Conservation (phyloP, 2,888 invertebrate species). For the Lamellibrachia satsuma region DNA sequence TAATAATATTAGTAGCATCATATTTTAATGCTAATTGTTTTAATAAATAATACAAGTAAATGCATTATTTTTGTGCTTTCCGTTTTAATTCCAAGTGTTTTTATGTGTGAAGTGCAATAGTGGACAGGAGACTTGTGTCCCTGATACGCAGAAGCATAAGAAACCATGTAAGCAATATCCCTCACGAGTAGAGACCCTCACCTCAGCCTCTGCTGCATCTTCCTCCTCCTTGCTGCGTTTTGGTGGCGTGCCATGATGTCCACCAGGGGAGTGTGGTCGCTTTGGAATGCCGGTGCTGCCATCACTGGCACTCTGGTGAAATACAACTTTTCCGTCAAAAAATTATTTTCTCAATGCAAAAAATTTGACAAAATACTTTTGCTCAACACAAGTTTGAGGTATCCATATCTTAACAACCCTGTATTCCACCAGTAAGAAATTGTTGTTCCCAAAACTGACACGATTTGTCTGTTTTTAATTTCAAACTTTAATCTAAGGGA, state of each 20-base stretch:
- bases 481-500: not conserved
- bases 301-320: not conserved
- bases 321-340: not conserved
- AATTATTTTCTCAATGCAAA: not conserved
- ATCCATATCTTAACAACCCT: not conserved
- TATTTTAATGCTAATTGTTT: no score
- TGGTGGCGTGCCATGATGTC: conserved; percentile 37
- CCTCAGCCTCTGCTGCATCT: conserved; percentile 30
- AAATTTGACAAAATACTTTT: no score
- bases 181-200: not conserved
- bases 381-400: no score
- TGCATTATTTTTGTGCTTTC: no score
- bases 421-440: not conserved
- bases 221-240: conserved; percentile 25
- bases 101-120: no score
- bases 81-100: no score
- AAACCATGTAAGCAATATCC: no score
- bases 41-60: no score
- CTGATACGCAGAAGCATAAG: no score
- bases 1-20: no score
- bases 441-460: not conserved
- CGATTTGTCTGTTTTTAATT: not conserved
- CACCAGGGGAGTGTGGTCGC: conserved; percentile 43
- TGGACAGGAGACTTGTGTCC: no score
- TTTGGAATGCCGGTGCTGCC: conserved; percentile 29